Conservation (phyloP, 37 sponge, comb jelly and placozoan species). For the Dysidea cf. avara region DNA sequence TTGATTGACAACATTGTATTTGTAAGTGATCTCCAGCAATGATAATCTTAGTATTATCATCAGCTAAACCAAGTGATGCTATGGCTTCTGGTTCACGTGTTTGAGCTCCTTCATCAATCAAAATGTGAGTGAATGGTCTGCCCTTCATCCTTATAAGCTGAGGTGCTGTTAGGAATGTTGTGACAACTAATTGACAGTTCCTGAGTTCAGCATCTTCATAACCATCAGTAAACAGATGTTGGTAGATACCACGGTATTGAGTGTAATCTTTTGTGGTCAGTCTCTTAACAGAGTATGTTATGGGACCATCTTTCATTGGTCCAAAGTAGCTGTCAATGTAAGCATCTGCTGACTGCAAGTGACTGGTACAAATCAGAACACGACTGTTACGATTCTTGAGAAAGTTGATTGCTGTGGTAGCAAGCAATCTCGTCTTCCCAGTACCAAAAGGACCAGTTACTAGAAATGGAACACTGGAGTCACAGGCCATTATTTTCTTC, state of each 20-base stretch:
- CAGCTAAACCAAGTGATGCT: constrained; percentile 33
- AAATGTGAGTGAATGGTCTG: constrained; percentile 52
- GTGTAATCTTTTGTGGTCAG: background rate
- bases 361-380: constrained; percentile 41
- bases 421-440: constrained; percentile 44
- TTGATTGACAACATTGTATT: background rate
- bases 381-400: background rate
- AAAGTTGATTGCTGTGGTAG: constrained; percentile 10
- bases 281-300: background rate
- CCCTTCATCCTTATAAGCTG: background rate
- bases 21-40: constrained; percentile 66
- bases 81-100: constrained; percentile 52
- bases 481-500: constrained; percentile 11
- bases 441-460: constrained; percentile 60
- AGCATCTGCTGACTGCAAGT: constrained; percentile 26
- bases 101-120: constrained; percentile 73
- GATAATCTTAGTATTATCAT: constrained; percentile 32
- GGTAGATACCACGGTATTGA: too few relatives aligned
- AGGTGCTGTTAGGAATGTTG: constrained; percentile 38
- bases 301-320: background rate
- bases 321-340: constrained; percentile 11
- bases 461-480: constrained; percentile 24
- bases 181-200: constrained; percentile 16
- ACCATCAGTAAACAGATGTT: too few relatives aligned
- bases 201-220: background rate